These are phyloP conservation scores for Vanessa tameamea DNA, from an alignment of 1,140 invertebrate genomes.

Conservation along the genomic window DNA sequence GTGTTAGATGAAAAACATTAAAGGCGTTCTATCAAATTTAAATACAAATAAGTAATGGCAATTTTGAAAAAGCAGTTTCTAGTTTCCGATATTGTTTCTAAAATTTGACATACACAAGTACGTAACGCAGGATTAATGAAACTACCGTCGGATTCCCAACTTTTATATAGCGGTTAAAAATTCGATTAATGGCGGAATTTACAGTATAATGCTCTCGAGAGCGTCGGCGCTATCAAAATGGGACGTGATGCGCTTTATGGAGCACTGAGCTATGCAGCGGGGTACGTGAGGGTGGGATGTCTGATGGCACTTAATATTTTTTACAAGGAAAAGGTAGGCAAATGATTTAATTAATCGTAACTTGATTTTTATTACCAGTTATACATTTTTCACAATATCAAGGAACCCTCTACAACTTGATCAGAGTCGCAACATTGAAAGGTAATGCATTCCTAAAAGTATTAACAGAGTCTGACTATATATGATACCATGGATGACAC, in stretches of 20 bases:
- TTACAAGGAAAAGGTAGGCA: neutral
- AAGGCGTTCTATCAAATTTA: no score
- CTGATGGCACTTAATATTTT: slow-evolving; percentile 6
- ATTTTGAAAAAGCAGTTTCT: no score
- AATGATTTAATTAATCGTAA: neutral
- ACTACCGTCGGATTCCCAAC: slow-evolving; percentile 20
- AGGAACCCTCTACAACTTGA: neutral
- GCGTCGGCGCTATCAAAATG: slow-evolving; percentile 42
- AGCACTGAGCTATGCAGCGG: slow-evolving; percentile 24
- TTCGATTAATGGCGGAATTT: slow-evolving; percentile 45
- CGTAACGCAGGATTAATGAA: slow-evolving; percentile 2
- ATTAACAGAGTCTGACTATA: no score
- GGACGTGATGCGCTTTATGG: slow-evolving; percentile 40
- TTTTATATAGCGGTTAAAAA: slow-evolving; percentile 42
- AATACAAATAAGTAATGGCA: no score
- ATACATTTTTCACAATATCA: neutral
- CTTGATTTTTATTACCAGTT: neutral
- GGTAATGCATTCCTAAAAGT: no score
- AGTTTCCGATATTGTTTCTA: no score
- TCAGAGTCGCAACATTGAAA: no score
- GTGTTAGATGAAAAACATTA: no score
- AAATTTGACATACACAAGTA: no score
- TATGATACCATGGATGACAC: no score
- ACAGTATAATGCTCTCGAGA: slow-evolving; percentile 39
- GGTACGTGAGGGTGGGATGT: slow-evolving; percentile 14